These are phyloP conservation scores for Lordiphosa stackelbergi DNA, from an alignment of 1,140 invertebrate species.

Conservation along the genomic window DNA sequence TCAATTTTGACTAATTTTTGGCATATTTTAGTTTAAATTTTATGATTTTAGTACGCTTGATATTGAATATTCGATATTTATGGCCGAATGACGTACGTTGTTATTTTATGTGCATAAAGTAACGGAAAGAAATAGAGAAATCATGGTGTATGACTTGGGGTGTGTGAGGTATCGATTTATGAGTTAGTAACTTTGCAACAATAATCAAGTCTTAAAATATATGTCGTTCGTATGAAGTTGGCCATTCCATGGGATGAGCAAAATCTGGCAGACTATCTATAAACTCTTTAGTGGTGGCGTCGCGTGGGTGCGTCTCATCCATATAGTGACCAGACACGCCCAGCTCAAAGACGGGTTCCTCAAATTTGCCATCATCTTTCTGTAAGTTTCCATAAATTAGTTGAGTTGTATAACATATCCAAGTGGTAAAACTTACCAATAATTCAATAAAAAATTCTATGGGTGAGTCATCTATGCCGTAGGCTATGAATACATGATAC, in stretches of 20 bases:
- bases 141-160: too few species aligned
- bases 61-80: constrained; percentile 47
- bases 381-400: constrained; percentile 27
- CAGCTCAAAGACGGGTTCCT: constrained; percentile 41
- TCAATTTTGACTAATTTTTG: constrained; percentile 16
- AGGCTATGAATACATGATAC: constrained; percentile 84
- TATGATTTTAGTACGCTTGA: constrained; percentile 31
- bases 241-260: constrained; percentile 62
- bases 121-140: too few species aligned
- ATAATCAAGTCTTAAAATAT: constrained; percentile 14
- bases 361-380: constrained; percentile 70
- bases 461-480: constrained; percentile 79
- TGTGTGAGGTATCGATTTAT: not conserved
- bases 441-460: constrained; percentile 80
- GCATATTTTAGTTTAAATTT: not conserved
- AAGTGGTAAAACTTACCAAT: constrained; percentile 11
- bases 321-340: constrained; percentile 53
- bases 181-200: not conserved
- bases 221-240: constrained; percentile 46
- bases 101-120: too few species aligned
- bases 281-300: constrained; percentile 30
- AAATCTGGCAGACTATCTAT: constrained; percentile 48
- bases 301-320: constrained; percentile 41
- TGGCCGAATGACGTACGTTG: constrained; percentile 16
- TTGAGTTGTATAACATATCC: not conserved